Conservation (phyloP, 2,797 vertebrate genomes). For the Brachymystax lenok region DNA sequence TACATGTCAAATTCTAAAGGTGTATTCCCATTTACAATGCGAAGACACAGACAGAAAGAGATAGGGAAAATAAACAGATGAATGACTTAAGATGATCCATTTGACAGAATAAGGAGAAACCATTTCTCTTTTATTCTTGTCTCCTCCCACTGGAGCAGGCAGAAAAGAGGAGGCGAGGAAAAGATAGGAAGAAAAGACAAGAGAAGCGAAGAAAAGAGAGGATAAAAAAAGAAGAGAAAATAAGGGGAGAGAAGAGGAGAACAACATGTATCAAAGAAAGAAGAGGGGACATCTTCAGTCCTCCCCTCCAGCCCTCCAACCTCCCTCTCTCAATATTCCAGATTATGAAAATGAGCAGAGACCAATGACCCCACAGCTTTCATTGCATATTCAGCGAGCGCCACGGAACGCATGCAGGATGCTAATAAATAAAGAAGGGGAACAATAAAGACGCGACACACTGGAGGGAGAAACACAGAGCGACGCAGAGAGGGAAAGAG, state of each 20-base stretch:
- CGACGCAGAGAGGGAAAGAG: slow-evolving; percentile 5
- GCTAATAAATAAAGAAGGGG: slow-evolving; percentile 67
- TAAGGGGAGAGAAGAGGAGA: neutral
- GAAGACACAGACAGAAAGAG: neutral
- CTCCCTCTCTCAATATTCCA: slow-evolving; percentile 37
- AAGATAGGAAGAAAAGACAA: slow-evolving; percentile 22
- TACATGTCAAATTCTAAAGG: neutral
- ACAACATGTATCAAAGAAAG: neutral
- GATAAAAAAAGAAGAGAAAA: neutral
- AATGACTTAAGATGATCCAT: neutral
- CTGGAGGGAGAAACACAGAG: slow-evolving; percentile 19
- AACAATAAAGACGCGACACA: slow-evolving; percentile 44
- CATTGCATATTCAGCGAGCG: slow-evolving; percentile 73
- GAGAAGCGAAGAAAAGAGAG: slow-evolving; percentile 19
- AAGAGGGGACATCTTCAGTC: slow-evolving; percentile 35
- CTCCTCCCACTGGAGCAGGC: slow-evolving; percentile 7
- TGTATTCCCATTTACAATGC: slow-evolving; percentile 3
- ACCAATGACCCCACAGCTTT: slow-evolving; percentile 71
- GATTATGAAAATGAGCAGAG: slow-evolving; percentile 67
- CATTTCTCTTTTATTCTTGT: slow-evolving; percentile 49
- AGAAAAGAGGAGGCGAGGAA: slow-evolving; percentile 16
- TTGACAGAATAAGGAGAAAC: slow-evolving; percentile 51
- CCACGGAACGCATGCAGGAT: slow-evolving; percentile 60
- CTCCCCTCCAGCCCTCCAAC: slow-evolving; percentile 32
- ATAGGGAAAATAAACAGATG: neutral